phyloP scores from a whole-genome alignment of 1,140 invertebrate species.

The Acyrthosiphon pisum region DNA sequence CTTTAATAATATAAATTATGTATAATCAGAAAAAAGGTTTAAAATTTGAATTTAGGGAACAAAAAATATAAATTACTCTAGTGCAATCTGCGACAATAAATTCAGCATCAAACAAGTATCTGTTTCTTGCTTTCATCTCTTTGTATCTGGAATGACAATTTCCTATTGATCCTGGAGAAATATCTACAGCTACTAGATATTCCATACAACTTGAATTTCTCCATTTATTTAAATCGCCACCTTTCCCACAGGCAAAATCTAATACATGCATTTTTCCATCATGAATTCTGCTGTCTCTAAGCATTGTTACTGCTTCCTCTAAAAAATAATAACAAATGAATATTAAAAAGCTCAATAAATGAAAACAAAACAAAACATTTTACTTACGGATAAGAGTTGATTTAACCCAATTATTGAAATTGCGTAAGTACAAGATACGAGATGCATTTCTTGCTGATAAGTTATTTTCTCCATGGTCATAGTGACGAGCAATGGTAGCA shows the following conservation, averaged over 20 bases:
- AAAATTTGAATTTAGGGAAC: constrained; percentile 57
- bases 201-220: constrained; percentile 77
- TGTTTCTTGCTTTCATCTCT: constrained; percentile 66
- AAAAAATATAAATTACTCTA: constrained; percentile 67
- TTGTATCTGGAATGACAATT: constrained; percentile 80
- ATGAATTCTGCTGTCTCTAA: constrained; percentile 70
- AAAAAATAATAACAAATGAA: constrained; percentile 9
- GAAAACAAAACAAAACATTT: not conserved
- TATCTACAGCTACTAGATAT: constrained; percentile 93
- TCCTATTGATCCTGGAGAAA: constrained; percentile 89
- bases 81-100: constrained; percentile 93
- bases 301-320: constrained; percentile 72
- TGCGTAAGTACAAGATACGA: constrained; percentile 90
- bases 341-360: not conserved
- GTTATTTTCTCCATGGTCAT: constrained; percentile 82
- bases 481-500: constrained; percentile 86
- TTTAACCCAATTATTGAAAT: constrained; percentile 99
- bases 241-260: constrained; percentile 91
- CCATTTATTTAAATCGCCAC: constrained; percentile 97
- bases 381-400: constrained; percentile 86
- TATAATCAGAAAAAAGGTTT: not conserved
- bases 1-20: not conserved
- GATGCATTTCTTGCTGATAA: constrained; percentile 80
- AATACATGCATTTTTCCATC: constrained; percentile 70
- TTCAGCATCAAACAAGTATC: constrained; percentile 72